Conservation (phyloP, 2,888 invertebrate species). For the Platycheirus rosarum region DNA sequence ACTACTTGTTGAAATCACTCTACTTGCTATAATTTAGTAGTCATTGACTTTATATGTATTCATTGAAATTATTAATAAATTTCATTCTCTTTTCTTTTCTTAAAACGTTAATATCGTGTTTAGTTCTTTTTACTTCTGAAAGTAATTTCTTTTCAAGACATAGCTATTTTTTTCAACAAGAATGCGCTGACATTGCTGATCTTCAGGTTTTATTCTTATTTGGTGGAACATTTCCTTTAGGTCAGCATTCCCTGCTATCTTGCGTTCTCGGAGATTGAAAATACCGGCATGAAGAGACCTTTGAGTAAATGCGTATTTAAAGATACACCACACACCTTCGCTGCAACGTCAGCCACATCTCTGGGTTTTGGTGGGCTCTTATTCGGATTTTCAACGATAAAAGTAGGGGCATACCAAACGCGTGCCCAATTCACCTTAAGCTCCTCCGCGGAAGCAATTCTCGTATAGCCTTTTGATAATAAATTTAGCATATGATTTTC, state of each 20-base stretch:
- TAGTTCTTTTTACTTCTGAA: too few species aligned
- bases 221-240: neutral
- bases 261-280: constrained; percentile 1
- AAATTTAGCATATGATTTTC: neutral
- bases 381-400: neutral
- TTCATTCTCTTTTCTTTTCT: too few species aligned
- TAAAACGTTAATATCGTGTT: too few species aligned
- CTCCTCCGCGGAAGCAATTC: neutral
- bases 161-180: too few species aligned
- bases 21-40: too few species aligned
- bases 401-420: neutral
- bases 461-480: neutral
- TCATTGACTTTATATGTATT: too few species aligned
- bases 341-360: neutral
- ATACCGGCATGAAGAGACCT: neutral
- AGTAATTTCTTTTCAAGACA: too few species aligned
- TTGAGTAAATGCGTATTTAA: neutral
- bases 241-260: neutral
- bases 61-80: too few species aligned
- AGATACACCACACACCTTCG: neutral
- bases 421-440: neutral
- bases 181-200: constrained; percentile 7
- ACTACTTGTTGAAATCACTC: too few species aligned
- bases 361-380: neutral
- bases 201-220: neutral